These are phyloP conservation scores for Amblyjoppa proteus DNA, from an alignment of 2,888 invertebrate species.

Conservation along the genomic window DNA sequence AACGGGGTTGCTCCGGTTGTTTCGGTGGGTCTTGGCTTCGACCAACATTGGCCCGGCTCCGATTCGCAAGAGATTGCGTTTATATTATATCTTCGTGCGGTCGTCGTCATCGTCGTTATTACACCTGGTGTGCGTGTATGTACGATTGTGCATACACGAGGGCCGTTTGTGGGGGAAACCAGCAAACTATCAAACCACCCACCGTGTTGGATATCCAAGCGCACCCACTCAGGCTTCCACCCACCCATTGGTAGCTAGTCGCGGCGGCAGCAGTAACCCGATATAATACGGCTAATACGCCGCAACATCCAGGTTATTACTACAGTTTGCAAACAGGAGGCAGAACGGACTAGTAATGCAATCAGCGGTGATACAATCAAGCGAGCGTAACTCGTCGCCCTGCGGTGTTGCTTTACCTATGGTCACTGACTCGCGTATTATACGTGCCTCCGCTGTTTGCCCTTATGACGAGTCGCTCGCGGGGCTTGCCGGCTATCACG, in stretches of 20 bases:
- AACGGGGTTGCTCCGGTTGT: not conserved
- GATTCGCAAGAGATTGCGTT: slow-evolving; percentile 2
- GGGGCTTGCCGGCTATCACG: slow-evolving; percentile 18
- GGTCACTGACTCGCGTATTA: slow-evolving; percentile 31
- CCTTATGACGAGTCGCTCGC: slow-evolving; percentile 5
- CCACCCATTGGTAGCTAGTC: slow-evolving; percentile 39
- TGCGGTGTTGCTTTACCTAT: slow-evolving; percentile 45
- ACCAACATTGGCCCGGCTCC: not conserved
- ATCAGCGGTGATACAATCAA: slow-evolving; percentile 73
- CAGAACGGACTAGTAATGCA: slow-evolving; percentile 71
- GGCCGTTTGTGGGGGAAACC: slow-evolving; percentile 15
- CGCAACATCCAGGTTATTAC: slow-evolving; percentile 74
- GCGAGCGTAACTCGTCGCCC: slow-evolving; percentile 60
- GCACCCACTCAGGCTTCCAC: slow-evolving; percentile 8
- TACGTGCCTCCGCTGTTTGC: slow-evolving; percentile 17
- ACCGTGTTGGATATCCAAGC: slow-evolving; percentile 27
- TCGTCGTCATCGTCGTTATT: slow-evolving; percentile 22
- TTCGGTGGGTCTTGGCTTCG: slow-evolving; percentile 2
- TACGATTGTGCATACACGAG: not conserved
- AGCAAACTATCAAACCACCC: slow-evolving; percentile 43
- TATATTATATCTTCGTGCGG: slow-evolving; percentile 13
- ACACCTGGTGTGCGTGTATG: not conserved
- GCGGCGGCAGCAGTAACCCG: slow-evolving; percentile 28
- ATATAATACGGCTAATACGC: slow-evolving; percentile 72
- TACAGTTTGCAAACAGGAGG: slow-evolving; percentile 75